Percentiles rank a stretch among this genome's conserved stretches.
Evolutionary conservation across 2,797 vertebrate species (phyloP).

Genomic region (Darevskia mixta): DNA sequence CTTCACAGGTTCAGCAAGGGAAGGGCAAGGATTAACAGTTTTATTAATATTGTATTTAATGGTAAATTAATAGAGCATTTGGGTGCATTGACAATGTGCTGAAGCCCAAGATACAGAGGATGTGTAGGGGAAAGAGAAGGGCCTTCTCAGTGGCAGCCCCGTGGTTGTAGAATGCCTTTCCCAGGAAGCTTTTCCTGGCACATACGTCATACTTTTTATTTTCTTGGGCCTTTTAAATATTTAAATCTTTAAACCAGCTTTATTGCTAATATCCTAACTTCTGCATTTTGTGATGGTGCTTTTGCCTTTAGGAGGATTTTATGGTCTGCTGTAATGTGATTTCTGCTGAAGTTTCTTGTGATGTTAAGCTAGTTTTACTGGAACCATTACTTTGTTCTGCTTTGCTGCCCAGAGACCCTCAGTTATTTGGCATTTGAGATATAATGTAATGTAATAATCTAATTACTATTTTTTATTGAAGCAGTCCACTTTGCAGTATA

Average conservation of each 20-base stretch:
- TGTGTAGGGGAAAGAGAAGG: too few species aligned
- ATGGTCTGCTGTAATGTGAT: not conserved
- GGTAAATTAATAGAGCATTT: not conserved
- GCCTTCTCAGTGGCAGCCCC: too few species aligned
- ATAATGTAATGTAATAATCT: too few species aligned
- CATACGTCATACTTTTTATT: not conserved
- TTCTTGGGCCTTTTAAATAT: not conserved
- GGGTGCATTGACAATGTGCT: not conserved
- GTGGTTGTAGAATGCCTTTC: too few species aligned
- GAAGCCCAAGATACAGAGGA: too few species aligned
- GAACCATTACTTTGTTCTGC: not conserved
- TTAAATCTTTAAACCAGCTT: not conserved
- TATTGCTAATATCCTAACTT: not conserved
- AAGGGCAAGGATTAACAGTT: not conserved
- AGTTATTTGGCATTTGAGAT: not conserved
- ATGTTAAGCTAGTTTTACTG: not conserved
- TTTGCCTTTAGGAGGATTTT: not conserved
- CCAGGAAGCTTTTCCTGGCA: too few species aligned
- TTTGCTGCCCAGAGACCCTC: not conserved
- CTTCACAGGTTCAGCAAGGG: not conserved
- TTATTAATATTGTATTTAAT: not conserved
- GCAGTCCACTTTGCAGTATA: not conserved
- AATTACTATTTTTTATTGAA: not conserved
- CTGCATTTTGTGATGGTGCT: not conserved
- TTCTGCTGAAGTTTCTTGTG: not conserved